Evolutionary conservation across 2,797 vertebrate genomes (phyloP).

Genomic region (Hirundo rustica): DNA sequence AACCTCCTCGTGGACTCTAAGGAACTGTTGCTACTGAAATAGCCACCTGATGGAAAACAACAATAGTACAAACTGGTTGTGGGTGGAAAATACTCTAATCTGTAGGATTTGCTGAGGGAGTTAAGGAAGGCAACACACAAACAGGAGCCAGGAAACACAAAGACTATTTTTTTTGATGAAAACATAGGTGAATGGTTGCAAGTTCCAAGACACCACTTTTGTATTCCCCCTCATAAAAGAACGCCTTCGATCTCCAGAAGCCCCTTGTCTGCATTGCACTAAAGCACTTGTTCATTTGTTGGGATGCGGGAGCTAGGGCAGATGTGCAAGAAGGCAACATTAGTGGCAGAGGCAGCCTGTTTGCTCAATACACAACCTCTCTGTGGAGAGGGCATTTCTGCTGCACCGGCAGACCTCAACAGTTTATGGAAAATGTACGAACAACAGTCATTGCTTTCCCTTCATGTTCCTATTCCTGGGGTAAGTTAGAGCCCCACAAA

Average conservation of each 20-base stretch:
- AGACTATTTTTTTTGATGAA: not conserved
- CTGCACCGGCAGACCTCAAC: not conserved
- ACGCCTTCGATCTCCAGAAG: not conserved
- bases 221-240: not conserved
- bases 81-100: not conserved
- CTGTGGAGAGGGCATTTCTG: not conserved
- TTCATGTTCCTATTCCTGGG: not conserved
- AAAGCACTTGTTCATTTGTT: not conserved
- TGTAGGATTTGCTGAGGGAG: not conserved
- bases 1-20: not conserved
- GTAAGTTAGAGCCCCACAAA: not conserved
- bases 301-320: not conserved
- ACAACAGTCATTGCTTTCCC: not conserved
- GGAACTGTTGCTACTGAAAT: slow-evolving; percentile 1
- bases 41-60: not conserved
- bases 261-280: not conserved
- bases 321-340: not conserved
- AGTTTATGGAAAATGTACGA: not conserved
- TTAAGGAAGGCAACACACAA: not conserved
- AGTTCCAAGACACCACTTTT: not conserved
- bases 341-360: not conserved
- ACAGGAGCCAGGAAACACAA: not conserved
- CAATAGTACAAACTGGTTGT: not conserved
- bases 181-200: not conserved
- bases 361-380: not conserved